Conservation (phyloP, 1,140 invertebrate genomes). For the Hycleus phaleratus region DNA sequence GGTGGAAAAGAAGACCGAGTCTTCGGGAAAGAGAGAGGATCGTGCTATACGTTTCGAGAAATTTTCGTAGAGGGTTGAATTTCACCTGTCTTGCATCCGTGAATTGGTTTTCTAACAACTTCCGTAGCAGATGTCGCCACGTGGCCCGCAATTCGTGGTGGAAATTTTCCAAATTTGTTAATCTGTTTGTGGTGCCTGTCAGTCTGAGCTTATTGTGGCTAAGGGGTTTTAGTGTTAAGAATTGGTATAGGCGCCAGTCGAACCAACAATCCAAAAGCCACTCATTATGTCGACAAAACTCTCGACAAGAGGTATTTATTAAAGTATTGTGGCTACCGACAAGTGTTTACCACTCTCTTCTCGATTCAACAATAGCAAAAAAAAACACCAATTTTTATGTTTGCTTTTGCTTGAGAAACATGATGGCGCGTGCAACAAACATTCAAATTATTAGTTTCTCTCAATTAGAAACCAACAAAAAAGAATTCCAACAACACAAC, state of each 20-base stretch:
- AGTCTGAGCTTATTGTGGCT: constrained; percentile 10
- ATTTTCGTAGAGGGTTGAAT: constrained; percentile 19
- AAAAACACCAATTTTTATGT: constrained; percentile 1
- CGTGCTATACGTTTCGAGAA: too few species aligned
- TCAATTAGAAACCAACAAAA: background rate
- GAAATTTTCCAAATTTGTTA: too few species aligned
- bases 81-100: constrained; percentile 35
- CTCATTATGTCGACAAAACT: constrained; percentile 20
- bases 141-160: background rate
- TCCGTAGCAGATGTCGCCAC: constrained; percentile 31
- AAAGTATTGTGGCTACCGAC: constrained; percentile 22
- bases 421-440: background rate
- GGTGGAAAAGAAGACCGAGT: constrained; percentile 25
- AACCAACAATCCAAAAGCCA: constrained; percentile 12
- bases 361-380: constrained; percentile 15
- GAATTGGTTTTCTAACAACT: constrained; percentile 37
- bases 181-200: background rate
- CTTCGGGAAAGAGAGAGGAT: background rate
- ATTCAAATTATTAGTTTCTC: background rate
- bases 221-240: too few species aligned
- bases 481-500: too few species aligned
- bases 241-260: constrained; percentile 13
- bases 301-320: constrained; percentile 20
- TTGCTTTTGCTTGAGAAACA: constrained; percentile 4
- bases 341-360: constrained; percentile 21